phyloP scores from a whole-genome alignment of 2,113 vertebrate genomes.

The Empidonax alnorum region DNA sequence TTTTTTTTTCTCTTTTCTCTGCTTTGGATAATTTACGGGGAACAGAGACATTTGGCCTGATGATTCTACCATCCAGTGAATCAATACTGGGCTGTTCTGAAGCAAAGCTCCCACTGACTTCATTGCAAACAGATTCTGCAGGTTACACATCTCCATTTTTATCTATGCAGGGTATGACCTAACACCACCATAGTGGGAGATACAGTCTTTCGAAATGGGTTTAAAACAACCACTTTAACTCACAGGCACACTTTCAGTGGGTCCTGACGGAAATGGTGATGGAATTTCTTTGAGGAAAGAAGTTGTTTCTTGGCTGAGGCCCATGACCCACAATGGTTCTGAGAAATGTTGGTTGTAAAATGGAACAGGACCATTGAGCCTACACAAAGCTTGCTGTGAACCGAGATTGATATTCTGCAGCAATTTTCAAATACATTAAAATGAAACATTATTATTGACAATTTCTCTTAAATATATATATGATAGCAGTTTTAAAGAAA shows the following conservation, averaged over 20 bases:
- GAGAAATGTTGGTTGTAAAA: not conserved
- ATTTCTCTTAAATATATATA: not conserved
- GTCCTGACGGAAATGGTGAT: not conserved
- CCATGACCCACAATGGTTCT: not conserved
- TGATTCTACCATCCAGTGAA: slow-evolving; percentile 40
- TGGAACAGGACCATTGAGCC: not conserved
- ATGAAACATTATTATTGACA: not conserved
- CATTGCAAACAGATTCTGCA: not conserved
- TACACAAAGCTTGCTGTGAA: rapidly evolving
- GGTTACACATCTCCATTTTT: rapidly evolving
- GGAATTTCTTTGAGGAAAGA: not conserved
- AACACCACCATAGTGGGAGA: not conserved
- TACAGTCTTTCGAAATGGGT: not conserved
- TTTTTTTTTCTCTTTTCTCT: not conserved
- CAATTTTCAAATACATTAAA: not conserved
- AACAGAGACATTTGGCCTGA: slow-evolving; percentile 44
- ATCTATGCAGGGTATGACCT: too few relatives aligned
- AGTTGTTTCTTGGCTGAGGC: not conserved
- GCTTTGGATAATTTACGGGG: slow-evolving; percentile 30
- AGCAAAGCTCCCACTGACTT: not conserved
- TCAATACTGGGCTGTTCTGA: not conserved
- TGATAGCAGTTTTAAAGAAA: not conserved
- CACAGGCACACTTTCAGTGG: not conserved
- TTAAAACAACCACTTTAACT: not conserved
- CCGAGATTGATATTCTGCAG: not conserved